These are phyloP conservation scores for Ormyrus thymus DNA, from an alignment of 2,888 invertebrate species.

Conservation along the genomic window DNA sequence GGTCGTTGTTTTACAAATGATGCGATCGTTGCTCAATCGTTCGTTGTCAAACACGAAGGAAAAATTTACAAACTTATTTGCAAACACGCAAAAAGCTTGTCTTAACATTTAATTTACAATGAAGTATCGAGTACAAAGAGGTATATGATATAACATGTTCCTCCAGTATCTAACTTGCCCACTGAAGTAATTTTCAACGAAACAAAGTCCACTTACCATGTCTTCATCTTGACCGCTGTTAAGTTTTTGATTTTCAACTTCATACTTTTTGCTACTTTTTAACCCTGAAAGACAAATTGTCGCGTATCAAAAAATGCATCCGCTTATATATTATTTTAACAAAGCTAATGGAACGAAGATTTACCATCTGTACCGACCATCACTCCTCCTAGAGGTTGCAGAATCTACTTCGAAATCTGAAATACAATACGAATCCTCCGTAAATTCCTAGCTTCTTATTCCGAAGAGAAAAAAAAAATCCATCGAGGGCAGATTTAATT, in stretches of 20 bases:
- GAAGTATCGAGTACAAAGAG: too few relatives aligned
- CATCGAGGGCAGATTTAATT: background rate
- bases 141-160: too few relatives aligned
- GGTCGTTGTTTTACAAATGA: too few relatives aligned
- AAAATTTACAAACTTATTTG: too few relatives aligned
- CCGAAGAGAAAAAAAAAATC: background rate
- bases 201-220: conserved; percentile 73
- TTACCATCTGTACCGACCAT: conserved; percentile 70
- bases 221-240: conserved; percentile 78
- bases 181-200: too few relatives aligned
- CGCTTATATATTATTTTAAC: background rate
- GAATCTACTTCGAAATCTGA: background rate
- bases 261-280: conserved; percentile 66
- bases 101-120: too few relatives aligned
- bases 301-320: too few relatives aligned
- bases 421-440: background rate
- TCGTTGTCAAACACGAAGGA: too few relatives aligned
- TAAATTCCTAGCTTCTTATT: background rate
- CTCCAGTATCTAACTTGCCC: too few relatives aligned
- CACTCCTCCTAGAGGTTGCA: conserved; percentile 57
- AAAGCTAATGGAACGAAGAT: conserved; percentile 15
- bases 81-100: too few relatives aligned
- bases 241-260: conserved; percentile 69
- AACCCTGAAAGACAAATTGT: conserved; percentile 60
- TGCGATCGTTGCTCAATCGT: too few relatives aligned